Percentiles rank a stretch among this genome's conserved stretches.
These are phyloP conservation scores for Fistularia commersonii DNA, from an alignment of 2,797 vertebrate species.

Conservation along the genomic window DNA sequence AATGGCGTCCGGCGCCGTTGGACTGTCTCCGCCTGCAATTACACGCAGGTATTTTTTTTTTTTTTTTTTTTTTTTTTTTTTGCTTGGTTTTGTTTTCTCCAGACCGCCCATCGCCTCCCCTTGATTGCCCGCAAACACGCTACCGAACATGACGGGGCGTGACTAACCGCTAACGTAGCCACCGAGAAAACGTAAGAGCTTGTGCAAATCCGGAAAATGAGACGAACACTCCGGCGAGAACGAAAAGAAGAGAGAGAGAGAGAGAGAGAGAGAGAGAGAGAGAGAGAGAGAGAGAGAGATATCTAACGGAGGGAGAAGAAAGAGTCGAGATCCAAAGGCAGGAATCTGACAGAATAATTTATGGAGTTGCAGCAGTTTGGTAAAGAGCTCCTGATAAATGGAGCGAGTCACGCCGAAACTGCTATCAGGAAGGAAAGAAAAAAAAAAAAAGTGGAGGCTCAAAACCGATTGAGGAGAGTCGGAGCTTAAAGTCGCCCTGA, in stretches of 20 bases:
- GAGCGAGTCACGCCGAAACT: conserved; percentile 74
- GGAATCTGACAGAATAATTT: conserved; percentile 78
- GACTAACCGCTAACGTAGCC: conserved; percentile 49
- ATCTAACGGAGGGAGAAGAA: conserved; percentile 53
- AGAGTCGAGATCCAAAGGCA: conserved; percentile 64
- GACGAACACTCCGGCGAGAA: conserved; percentile 38
- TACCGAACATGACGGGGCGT: conserved; percentile 52
- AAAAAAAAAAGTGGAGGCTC: conserved; percentile 63
- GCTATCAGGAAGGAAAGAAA: conserved; percentile 67
- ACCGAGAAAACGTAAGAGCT: conserved; percentile 47
- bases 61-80: conserved; percentile 13
- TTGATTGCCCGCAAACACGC: conserved; percentile 55
- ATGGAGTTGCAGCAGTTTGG: conserved; percentile 70
- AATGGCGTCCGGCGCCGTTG: conserved; percentile 57
- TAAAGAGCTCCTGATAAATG: conserved; percentile 78
- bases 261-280: conserved; percentile 28
- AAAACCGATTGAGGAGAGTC: conserved; percentile 62
- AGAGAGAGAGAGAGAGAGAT: conserved; percentile 36
- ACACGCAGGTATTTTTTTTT: conserved; percentile 13
- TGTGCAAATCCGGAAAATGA: conserved; percentile 48
- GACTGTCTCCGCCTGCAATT: conserved; percentile 48
- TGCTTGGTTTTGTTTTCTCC: conserved; percentile 48
- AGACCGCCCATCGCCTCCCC: conserved; percentile 39
- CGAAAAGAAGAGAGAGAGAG: conserved; percentile 16
- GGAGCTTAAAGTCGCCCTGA: conserved; percentile 50